Evolutionary conservation across 1,140 invertebrate species (phyloP).

Genomic region (Leguminivora glycinivorella): DNA sequence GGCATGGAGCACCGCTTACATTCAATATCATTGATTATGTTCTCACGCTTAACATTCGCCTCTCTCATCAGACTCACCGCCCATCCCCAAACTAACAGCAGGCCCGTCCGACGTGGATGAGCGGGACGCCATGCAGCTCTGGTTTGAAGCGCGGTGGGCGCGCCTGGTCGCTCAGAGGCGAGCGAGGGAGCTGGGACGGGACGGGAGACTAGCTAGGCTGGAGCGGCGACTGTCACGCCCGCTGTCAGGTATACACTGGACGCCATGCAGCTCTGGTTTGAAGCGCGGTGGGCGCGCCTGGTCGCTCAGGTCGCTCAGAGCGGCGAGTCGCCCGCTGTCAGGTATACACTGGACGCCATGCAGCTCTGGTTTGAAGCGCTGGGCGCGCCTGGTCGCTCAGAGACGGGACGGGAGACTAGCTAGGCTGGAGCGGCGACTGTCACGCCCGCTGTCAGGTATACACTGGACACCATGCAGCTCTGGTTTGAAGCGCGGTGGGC

Average conservation of each 20-base stretch:
- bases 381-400: conserved; percentile 63
- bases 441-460: conserved; percentile 41
- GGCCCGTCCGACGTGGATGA: conserved; percentile 48
- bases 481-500: conserved; percentile 72
- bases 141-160: conserved; percentile 70
- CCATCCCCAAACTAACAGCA: neutral
- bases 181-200: conserved; percentile 35
- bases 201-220: conserved; percentile 49
- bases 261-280: neutral
- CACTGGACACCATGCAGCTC: conserved; percentile 61
- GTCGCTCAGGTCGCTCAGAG: conserved; percentile 41
- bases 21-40: too few species aligned
- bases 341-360: conserved; percentile 50
- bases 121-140: conserved; percentile 67
- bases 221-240: conserved; percentile 59
- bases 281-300: neutral
- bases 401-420: conserved; percentile 47
- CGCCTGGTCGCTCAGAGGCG: conserved; percentile 59
- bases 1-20: too few species aligned
- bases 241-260: conserved; percentile 12
- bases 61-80: neutral
- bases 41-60: too few species aligned
- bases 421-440: conserved; percentile 54
- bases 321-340: conserved; percentile 52
- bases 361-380: conserved; percentile 70